phyloP scores from a whole-genome alignment of 2,888 invertebrate genomes.

The Tetanocera ferruginea region DNA sequence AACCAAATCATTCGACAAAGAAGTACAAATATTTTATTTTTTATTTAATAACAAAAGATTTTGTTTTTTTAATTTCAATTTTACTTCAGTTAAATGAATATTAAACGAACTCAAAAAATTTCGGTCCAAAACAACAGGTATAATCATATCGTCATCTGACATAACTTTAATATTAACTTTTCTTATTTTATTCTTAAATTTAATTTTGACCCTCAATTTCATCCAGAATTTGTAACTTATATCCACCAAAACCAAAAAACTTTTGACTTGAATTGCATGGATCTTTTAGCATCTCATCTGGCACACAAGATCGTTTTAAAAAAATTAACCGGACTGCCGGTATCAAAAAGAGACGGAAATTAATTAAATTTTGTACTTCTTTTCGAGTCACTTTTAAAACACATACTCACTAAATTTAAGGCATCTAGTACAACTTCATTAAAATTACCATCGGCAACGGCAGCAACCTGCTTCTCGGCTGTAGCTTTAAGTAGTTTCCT shows the following conservation, averaged over 20 bases:
- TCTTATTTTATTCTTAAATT: constrained; percentile 32
- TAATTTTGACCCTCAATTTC: constrained; percentile 21
- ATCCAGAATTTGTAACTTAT: neutral
- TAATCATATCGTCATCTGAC: constrained; percentile 34
- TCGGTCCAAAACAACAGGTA: constrained; percentile 35
- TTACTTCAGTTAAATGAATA: constrained; percentile 3
- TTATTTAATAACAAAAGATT: neutral
- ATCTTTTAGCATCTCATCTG: neutral
- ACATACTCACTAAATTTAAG: constrained; percentile 20
- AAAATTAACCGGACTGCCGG: constrained; percentile 39
- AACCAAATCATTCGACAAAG: neutral
- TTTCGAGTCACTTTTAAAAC: constrained; percentile 15
- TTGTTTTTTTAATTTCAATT: neutral
- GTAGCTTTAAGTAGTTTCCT: too few relatives aligned
- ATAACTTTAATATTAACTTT: constrained; percentile 23
- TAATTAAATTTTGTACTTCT: constrained; percentile 12
- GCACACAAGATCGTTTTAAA: neutral
- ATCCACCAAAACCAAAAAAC: constrained; percentile 24
- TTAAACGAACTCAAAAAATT: constrained; percentile 39
- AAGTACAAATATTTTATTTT: neutral
- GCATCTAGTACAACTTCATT: neutral
- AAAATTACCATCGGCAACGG: neutral
- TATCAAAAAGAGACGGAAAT: constrained; percentile 39
- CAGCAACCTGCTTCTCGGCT: neutral
- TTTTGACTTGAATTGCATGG: neutral